Percentiles rank a stretch among this genome's conserved stretches.
Evolutionary conservation across 2,888 invertebrate species (phyloP).

Genomic region (Dyspetes luteomarginatus): DNA sequence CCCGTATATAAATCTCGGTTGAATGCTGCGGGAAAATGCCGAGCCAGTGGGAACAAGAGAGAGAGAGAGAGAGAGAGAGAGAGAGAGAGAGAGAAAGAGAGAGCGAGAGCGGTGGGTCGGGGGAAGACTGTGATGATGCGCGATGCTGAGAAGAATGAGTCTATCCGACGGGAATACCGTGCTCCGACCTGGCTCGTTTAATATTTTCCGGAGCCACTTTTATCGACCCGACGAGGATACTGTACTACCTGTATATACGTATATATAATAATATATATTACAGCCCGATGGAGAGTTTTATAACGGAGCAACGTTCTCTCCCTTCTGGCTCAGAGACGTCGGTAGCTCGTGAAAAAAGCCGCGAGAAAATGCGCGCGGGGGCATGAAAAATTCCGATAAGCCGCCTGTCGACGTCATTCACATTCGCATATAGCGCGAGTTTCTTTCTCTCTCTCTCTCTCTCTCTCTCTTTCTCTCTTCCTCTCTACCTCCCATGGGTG

Average conservation of each 20-base stretch:
- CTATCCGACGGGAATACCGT: conserved; percentile 49
- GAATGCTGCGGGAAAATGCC: not conserved
- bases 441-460: conserved; percentile 34
- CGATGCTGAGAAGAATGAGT: conserved; percentile 54
- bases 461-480: conserved; percentile 12
- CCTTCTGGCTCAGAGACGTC: conserved; percentile 36
- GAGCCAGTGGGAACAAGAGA: not conserved
- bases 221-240: conserved; percentile 39
- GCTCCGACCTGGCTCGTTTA: conserved; percentile 43
- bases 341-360: conserved; percentile 14
- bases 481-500: conserved; percentile 26
- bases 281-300: conserved; percentile 15
- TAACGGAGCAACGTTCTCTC: conserved; percentile 34
- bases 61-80: not conserved
- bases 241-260: conserved; percentile 6
- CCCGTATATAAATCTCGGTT: conserved; percentile 23
- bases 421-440: conserved; percentile 63
- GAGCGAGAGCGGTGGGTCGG: no score
- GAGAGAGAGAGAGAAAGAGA: not conserved
- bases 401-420: conserved; percentile 64
- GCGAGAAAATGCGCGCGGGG: conserved; percentile 31
- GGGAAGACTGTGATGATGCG: conserved; percentile 39
- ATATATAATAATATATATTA: not conserved
- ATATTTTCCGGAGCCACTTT: conserved; percentile 53
- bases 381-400: conserved; percentile 57